Percentiles rank a stretch among this genome's conserved stretches.
phyloP scores from a whole-genome alignment of 37 sponge, comb jelly and placozoan genomes.

The Halichondria panicea region DNA sequence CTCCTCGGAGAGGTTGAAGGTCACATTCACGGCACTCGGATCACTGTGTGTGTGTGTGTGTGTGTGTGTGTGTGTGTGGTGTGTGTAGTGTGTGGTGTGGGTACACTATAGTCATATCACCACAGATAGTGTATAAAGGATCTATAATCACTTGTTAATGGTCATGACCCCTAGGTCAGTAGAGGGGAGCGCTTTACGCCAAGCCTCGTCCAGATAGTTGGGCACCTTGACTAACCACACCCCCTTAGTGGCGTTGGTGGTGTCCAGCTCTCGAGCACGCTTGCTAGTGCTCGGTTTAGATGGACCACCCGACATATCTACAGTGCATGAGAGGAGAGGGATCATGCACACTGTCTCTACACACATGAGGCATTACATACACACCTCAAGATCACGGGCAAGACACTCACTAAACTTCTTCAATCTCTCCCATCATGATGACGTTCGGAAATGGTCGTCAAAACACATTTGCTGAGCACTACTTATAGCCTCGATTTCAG shows the following conservation, averaged over 20 bases:
- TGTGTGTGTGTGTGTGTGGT: not conserved
- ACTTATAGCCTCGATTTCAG: too few relatives aligned
- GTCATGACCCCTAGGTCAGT: conserved; percentile 67
- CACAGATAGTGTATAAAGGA: not conserved
- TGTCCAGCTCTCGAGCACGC: conserved; percentile 38
- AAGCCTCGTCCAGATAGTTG: conserved; percentile 73
- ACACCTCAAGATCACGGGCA: too few relatives aligned
- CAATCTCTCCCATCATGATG: too few relatives aligned
- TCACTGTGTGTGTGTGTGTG: not conserved
- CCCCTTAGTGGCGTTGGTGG: conserved; percentile 49
- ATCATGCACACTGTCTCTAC: too few relatives aligned
- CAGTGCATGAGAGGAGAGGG: not conserved
- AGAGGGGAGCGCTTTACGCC: conserved; percentile 40
- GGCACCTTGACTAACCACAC: conserved; percentile 85
- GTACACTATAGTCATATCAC: not conserved
- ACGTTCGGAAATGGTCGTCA: too few relatives aligned
- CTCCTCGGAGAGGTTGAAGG: conserved; percentile 44
- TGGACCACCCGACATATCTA: not conserved
- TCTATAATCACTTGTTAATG: conserved; percentile 51
- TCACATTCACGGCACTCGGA: conserved; percentile 8
- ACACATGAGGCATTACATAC: too few relatives aligned
- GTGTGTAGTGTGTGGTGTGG: not conserved
- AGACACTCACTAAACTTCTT: too few relatives aligned
- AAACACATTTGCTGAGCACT: too few relatives aligned
- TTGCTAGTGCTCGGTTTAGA: conserved; percentile 11